Evolutionary conservation across 2,797 vertebrate species (phyloP).

Genomic region (Esox lucius): DNA sequence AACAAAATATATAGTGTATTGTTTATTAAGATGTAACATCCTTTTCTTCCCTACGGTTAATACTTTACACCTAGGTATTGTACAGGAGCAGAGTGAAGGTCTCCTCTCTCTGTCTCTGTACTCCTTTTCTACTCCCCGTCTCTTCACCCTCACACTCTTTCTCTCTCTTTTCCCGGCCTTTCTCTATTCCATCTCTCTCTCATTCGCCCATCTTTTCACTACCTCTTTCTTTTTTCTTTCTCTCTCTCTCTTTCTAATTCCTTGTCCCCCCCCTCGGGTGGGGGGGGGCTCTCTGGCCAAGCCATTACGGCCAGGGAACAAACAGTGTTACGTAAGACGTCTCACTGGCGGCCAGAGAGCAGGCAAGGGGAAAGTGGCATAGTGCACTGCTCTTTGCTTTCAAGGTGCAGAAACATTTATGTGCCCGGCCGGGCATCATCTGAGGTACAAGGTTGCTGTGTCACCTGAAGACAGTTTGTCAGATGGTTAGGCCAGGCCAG

Average conservation of each 20-base stretch:
- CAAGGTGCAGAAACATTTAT: conserved; percentile 44
- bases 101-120: background rate
- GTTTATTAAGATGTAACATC: too few species aligned
- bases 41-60: too few species aligned
- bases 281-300: conserved; percentile 54
- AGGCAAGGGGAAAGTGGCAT: background rate
- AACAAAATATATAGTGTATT: too few species aligned
- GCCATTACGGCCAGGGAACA: conserved; percentile 52
- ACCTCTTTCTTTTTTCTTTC: conserved; percentile 25
- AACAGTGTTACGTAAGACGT: conserved; percentile 40
- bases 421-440: conserved; percentile 19
- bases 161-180: too few species aligned
- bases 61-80: too few species aligned
- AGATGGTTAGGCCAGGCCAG: conserved; percentile 5
- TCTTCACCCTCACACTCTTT: background rate
- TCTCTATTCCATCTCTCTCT: background rate
- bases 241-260: conserved; percentile 48
- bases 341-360: conserved; percentile 26
- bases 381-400: conserved; percentile 20
- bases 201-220: conserved; percentile 30
- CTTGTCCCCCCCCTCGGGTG: conserved; percentile 42
- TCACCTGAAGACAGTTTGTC: conserved; percentile 9
- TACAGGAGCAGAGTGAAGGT: too few species aligned
- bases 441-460: conserved; percentile 24
- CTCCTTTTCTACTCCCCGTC: background rate